Percentiles rank a stretch among this genome's conserved stretches.
phyloP scores from a whole-genome alignment of 2,113 vertebrate species.

The Rhombomys opimus region DNA sequence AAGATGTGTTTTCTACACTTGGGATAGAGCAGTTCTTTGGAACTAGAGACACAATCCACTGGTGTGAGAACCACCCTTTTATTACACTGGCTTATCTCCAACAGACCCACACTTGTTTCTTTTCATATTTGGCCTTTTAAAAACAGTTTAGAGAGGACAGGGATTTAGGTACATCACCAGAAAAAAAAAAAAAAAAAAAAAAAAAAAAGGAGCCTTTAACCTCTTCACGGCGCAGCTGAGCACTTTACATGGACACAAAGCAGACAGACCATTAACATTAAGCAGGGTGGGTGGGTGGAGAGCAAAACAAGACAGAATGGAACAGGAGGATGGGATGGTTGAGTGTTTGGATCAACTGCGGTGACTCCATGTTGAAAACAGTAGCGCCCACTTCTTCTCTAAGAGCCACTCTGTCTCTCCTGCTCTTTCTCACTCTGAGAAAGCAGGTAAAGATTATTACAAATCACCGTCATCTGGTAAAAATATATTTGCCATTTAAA shows the following conservation, averaged over 20 bases:
- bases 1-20: neutral
- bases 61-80: neutral
- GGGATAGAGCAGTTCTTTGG: neutral
- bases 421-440: neutral
- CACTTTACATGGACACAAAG: neutral
- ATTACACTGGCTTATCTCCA: neutral
- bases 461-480: slow-evolving; percentile 36
- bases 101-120: neutral
- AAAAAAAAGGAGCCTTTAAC: neutral
- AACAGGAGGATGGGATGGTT: neutral
- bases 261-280: slow-evolving; percentile 6
- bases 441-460: slow-evolving; percentile 36
- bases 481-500: slow-evolving; percentile 60
- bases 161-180: neutral
- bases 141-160: slow-evolving; percentile 16
- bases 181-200: no score
- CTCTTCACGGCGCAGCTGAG: neutral
- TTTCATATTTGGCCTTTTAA: slow-evolving; percentile 31
- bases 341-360: neutral
- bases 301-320: neutral
- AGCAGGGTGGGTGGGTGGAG: neutral
- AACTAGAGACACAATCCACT: neutral
- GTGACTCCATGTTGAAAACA: neutral
- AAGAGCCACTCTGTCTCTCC: neutral
- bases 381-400: neutral